These are phyloP conservation scores for Actenoides lindsayi DNA, from an alignment of 2,113 vertebrate species.

Conservation along the genomic window DNA sequence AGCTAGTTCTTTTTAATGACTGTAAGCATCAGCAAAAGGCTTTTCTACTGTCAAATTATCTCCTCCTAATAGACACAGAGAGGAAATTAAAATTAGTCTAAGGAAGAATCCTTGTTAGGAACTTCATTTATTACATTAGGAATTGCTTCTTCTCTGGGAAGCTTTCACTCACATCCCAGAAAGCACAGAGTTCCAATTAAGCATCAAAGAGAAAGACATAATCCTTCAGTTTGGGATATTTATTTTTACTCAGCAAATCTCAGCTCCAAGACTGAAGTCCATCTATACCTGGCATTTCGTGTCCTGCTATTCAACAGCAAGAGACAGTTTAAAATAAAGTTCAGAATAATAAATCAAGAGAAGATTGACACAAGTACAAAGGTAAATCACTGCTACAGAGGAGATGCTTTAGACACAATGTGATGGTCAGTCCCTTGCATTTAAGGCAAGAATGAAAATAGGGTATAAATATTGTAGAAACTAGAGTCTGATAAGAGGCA, in stretches of 20 bases:
- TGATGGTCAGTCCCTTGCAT: conserved; percentile 39
- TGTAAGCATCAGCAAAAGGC: conserved; percentile 42
- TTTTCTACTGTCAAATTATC: conserved; percentile 57
- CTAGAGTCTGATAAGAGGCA: conserved; percentile 42
- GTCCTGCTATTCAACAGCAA: conserved; percentile 31
- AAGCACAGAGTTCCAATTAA: conserved; percentile 72
- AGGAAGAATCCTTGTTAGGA: conserved; percentile 47
- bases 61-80: conserved; percentile 40
- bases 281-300: conserved; percentile 59
- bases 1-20: conserved; percentile 63
- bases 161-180: conserved; percentile 50
- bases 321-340: conserved; percentile 52
- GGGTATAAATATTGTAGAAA: conserved; percentile 42
- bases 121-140: conserved; percentile 46
- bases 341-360: conserved; percentile 65
- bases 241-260: conserved; percentile 62
- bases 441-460: conserved; percentile 51
- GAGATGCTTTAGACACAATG: background rate
- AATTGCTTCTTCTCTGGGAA: conserved; percentile 61
- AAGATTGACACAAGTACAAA: background rate
- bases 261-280: background rate
- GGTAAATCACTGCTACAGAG: background rate
- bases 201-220: conserved; percentile 60
- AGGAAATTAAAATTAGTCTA: conserved; percentile 56
- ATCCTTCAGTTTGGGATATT: conserved; percentile 42